Percentiles rank a stretch among this genome's conserved stretches.
phyloP scores from a whole-genome alignment of 2,113 vertebrate species.

The Agelaius tricolor region DNA sequence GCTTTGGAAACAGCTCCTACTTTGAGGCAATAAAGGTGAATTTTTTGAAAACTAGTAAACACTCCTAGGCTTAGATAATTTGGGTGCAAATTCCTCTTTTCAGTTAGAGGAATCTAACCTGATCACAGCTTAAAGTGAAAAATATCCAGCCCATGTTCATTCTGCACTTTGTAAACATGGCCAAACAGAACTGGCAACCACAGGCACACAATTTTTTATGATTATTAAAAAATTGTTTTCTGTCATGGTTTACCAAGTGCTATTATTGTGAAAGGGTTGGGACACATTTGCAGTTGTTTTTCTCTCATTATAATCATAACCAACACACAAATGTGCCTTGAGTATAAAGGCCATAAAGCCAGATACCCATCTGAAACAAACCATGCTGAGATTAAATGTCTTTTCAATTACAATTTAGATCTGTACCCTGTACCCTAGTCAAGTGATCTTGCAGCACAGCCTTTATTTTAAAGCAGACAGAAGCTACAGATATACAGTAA shows the following conservation, averaged over 20 bases:
- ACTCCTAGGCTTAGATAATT: neutral
- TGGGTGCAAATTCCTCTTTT: neutral
- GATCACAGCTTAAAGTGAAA: neutral
- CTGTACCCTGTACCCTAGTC: neutral
- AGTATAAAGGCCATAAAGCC: neutral
- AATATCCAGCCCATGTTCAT: neutral
- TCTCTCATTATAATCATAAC: neutral
- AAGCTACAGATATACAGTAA: neutral
- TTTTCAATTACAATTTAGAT: neutral
- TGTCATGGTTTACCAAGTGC: neutral
- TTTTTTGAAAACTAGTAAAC: neutral
- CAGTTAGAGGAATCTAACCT: neutral
- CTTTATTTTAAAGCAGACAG: neutral
- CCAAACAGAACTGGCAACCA: neutral
- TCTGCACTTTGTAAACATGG: neutral
- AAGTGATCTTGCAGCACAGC: neutral
- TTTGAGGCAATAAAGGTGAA: neutral
- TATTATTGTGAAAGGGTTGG: neutral
- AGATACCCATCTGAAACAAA: neutral
- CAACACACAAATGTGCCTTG: neutral
- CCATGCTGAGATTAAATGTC: neutral
- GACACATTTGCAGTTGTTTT: neutral
- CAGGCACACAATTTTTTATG: neutral
- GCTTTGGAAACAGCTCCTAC: constrained; percentile 7
- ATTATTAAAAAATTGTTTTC: neutral